A percentile compares a stretch with the other conserved stretches of the same genome.
Conservation (phyloP, 2,888 invertebrate species). For the Zygaena filipendulae region DNA sequence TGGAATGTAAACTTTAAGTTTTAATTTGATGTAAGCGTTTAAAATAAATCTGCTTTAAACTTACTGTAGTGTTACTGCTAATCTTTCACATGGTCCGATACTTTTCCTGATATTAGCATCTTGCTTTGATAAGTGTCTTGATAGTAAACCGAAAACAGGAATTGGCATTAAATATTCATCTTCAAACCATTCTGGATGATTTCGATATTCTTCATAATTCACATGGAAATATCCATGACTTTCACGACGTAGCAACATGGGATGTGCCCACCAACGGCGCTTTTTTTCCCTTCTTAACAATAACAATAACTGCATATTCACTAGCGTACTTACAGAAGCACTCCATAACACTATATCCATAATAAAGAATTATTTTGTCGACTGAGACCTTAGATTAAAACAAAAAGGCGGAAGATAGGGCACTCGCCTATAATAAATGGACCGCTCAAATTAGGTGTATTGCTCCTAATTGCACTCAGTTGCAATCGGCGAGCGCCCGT, state of each 20-base stretch:
- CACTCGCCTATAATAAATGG: too few relatives aligned
- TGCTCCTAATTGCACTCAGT: too few relatives aligned
- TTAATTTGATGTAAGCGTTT: constrained; percentile 15
- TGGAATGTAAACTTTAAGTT: too few relatives aligned
- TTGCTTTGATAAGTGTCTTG: constrained; percentile 15
- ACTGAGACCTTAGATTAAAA: constrained; percentile 14
- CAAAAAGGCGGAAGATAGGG: too few relatives aligned
- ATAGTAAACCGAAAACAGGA: constrained; percentile 14
- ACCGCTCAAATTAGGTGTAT: too few relatives aligned
- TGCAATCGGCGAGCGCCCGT: too few relatives aligned
- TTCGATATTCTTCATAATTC: constrained; percentile 17
- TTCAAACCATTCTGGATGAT: constrained; percentile 16
- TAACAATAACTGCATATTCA: constrained; percentile 12
- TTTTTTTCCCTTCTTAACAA: constrained; percentile 8
- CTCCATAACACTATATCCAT: constrained; percentile 13
- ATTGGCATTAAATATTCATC: constrained; percentile 17
- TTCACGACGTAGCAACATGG: constrained; percentile 16
- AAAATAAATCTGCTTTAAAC: constrained; percentile 15
- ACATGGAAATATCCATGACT: constrained; percentile 18
- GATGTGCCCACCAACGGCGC: too few relatives aligned
- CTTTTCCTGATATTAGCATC: constrained; percentile 16
- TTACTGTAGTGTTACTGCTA: constrained; percentile 16
- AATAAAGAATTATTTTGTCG: constrained; percentile 12
- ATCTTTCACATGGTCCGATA: constrained; percentile 15
- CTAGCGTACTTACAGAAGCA: constrained; percentile 15